Percentiles rank a stretch among this genome's conserved stretches.
phyloP scores from a whole-genome alignment of 2,888 invertebrate genomes.

The Ectropis crepuscularia region DNA sequence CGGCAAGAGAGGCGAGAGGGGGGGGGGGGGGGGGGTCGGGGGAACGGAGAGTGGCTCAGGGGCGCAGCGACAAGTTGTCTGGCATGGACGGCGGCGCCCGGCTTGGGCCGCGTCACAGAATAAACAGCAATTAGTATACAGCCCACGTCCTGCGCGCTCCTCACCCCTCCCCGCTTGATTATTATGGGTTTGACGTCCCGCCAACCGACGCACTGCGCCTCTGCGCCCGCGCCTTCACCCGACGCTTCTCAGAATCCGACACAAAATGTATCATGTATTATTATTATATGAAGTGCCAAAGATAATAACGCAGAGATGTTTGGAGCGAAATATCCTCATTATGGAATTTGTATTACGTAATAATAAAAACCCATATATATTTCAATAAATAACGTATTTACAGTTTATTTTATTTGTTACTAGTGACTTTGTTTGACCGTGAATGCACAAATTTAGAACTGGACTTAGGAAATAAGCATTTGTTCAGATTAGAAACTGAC shows the following conservation, averaged over 20 bases:
- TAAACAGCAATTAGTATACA: slow-evolving; percentile 18
- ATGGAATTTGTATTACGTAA: not conserved
- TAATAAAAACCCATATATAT: not conserved
- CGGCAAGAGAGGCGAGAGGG: slow-evolving; percentile 43
- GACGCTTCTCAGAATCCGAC: slow-evolving; percentile 75
- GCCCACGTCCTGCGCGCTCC: slow-evolving; percentile 39
- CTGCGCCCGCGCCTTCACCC: slow-evolving; percentile 53
- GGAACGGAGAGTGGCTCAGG: slow-evolving; percentile 52
- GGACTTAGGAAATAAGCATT: no score
- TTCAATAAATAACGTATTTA: no score
- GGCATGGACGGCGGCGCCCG: slow-evolving; percentile 61
- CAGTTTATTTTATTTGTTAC: no score
- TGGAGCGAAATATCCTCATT: no score
- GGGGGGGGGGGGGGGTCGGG: slow-evolving; percentile 39
- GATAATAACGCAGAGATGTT: slow-evolving; percentile 51
- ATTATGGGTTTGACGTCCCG: slow-evolving; percentile 62
- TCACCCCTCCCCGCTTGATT: slow-evolving; percentile 50
- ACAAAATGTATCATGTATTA: slow-evolving; percentile 52
- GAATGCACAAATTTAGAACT: no score
- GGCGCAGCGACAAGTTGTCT: slow-evolving; percentile 82
- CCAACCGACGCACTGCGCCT: slow-evolving; percentile 31
- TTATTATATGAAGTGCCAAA: slow-evolving; percentile 35
- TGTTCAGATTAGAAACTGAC: no score
- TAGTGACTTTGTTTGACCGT: no score
- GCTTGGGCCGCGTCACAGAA: slow-evolving; percentile 23